Evolutionary conservation across 2,888 invertebrate genomes (phyloP).

Genomic region (Microchrysa polita): DNA sequence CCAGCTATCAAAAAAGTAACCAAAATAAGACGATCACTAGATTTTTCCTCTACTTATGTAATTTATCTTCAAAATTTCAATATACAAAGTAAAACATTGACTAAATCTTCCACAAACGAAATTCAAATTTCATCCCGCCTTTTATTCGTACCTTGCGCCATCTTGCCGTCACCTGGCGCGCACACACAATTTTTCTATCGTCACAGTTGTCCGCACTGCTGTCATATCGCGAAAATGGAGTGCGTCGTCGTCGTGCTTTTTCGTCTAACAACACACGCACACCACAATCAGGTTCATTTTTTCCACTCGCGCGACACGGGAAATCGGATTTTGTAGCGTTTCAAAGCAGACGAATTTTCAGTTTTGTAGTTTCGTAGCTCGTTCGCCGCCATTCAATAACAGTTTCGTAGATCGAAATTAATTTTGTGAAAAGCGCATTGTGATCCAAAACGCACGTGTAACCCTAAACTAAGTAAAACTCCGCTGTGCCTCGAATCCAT

Average conservation of each 20-base stretch:
- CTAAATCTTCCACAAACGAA: no score
- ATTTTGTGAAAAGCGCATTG: constrained; percentile 46
- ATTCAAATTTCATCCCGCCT: no score
- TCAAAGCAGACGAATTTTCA: constrained; percentile 46
- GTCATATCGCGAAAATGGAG: constrained; percentile 30
- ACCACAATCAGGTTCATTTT: constrained; percentile 45
- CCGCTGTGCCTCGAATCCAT: constrained; percentile 48
- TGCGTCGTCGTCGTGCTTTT: constrained; percentile 41
- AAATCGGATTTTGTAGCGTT: constrained; percentile 48
- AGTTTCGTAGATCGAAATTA: constrained; percentile 44
- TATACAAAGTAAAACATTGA: no score
- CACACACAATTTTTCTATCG: neutral
- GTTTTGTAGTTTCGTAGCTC: constrained; percentile 47
- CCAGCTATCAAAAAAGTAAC: no score
- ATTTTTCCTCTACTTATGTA: no score
- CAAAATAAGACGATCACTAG: no score
- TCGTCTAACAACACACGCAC: constrained; percentile 45
- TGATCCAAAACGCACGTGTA: constrained; percentile 47
- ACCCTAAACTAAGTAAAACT: constrained; percentile 45
- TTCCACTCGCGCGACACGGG: constrained; percentile 46
- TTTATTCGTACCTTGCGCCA: neutral
- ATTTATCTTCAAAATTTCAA: no score
- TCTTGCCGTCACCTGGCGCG: constrained; percentile 1
- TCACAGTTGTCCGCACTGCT: constrained; percentile 38
- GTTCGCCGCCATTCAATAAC: constrained; percentile 30